phyloP scores from a whole-genome alignment of 2,797 vertebrate genomes.

The Sebastes reedi region DNA sequence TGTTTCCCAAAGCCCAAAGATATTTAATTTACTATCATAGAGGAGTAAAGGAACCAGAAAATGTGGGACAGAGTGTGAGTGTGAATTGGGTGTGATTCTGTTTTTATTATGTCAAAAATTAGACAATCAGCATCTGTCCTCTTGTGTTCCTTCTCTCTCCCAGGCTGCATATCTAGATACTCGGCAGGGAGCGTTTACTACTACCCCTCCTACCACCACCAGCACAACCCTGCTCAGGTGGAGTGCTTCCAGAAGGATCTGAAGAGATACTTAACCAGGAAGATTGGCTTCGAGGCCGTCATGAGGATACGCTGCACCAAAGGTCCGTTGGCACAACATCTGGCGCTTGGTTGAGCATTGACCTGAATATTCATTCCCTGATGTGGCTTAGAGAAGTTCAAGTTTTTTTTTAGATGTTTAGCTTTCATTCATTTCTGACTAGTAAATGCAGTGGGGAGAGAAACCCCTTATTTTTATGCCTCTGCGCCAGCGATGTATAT shows the following conservation, averaged over 20 bases:
- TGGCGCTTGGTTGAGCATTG: not conserved
- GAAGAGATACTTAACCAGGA: conserved; percentile 93
- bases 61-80: not conserved
- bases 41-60: too few species aligned
- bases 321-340: conserved; percentile 77
- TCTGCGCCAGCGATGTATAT: too few species aligned
- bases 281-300: conserved; percentile 97
- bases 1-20: too few species aligned
- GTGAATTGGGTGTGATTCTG: not conserved
- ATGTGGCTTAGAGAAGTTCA: not conserved
- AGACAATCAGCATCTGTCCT: not conserved
- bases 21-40: too few species aligned
- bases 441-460: not conserved
- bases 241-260: conserved; percentile 93
- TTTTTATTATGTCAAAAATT: not conserved
- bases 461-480: not conserved
- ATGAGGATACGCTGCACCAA: conserved; percentile 99
- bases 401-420: not conserved
- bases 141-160: conserved; percentile 9
- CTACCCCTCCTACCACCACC: conserved; percentile 94
- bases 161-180: conserved; percentile 96
- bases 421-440: not conserved
- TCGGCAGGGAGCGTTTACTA: conserved; percentile 95
- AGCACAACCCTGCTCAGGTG: conserved; percentile 92
- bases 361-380: not conserved